A percentile compares a stretch with the other conserved stretches of the same genome.
Conservation (phyloP, 2,113 vertebrate genomes). For the Marmota flaviventris region DNA sequence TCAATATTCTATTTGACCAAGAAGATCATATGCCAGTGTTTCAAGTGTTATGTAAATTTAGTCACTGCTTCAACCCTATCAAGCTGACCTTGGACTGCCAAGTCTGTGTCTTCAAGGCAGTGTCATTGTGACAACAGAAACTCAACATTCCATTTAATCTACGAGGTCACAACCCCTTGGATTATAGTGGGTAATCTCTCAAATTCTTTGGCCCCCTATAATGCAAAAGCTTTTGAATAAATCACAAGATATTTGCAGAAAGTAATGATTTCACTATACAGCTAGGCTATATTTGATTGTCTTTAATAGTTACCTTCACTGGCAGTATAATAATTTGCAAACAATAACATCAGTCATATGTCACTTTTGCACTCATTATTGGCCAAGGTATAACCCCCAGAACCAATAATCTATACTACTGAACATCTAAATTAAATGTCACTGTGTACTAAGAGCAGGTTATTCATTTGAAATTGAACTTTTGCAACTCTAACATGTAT, state of each 20-base stretch:
- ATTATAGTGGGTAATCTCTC: conserved; percentile 83
- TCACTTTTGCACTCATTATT: conserved; percentile 78
- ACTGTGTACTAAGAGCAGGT: conserved; percentile 44
- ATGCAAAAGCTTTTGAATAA: conserved; percentile 81
- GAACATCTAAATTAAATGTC: conserved; percentile 81
- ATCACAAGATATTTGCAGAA: conserved; percentile 81
- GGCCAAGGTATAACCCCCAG: conserved; percentile 76
- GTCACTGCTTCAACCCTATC: conserved; percentile 81
- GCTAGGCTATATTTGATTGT: conserved; percentile 75
- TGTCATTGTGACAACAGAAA: conserved; percentile 85
- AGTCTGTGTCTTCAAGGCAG: conserved; percentile 80
- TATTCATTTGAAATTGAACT: conserved; percentile 79
- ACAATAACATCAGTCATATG: conserved; percentile 82
- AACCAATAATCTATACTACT: conserved; percentile 78
- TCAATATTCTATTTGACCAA: conserved; percentile 81
- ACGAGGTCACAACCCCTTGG: conserved; percentile 80
- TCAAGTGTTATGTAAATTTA: conserved; percentile 82
- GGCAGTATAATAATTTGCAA: conserved; percentile 82
- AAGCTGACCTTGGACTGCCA: conserved; percentile 74
- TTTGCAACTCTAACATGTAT: conserved; percentile 73
- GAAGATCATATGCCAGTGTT: conserved; percentile 72
- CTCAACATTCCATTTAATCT: conserved; percentile 86
- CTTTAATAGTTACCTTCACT: conserved; percentile 82
- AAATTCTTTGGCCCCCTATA: conserved; percentile 75
- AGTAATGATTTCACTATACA: conserved; percentile 65